Percentiles rank a stretch among this genome's conserved stretches.
Evolutionary conservation across 2,888 invertebrate species (phyloP).

Genomic region (Trissolcus japonicus): DNA sequence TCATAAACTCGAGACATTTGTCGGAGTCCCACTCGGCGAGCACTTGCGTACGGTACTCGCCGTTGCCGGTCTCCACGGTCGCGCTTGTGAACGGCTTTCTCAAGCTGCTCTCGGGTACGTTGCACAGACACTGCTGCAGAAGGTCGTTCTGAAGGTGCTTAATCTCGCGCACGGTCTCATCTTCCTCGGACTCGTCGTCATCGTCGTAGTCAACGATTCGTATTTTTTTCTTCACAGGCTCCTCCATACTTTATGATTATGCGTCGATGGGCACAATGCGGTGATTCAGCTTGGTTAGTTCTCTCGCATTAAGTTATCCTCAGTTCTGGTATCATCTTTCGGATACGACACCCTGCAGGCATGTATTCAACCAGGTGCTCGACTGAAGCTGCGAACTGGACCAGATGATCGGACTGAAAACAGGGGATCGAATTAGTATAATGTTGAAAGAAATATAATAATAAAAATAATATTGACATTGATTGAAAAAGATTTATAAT

Average conservation of each 20-base stretch:
- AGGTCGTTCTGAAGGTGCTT: conserved; percentile 82
- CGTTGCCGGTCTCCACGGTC: conserved; percentile 77
- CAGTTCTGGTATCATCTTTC: conserved; percentile 29
- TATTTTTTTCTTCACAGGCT: conserved; percentile 90
- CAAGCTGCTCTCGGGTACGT: conserved; percentile 83
- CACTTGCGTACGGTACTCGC: conserved; percentile 78
- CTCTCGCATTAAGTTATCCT: conserved; percentile 24
- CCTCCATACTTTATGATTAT: conserved; percentile 79
- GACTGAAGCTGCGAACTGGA: not conserved
- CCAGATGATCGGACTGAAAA: not conserved
- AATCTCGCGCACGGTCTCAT: conserved; percentile 79
- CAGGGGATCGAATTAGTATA: too few relatives aligned
- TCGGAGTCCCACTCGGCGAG: conserved; percentile 82
- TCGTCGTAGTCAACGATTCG: conserved; percentile 78
- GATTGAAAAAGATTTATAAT: too few relatives aligned
- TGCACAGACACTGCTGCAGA: conserved; percentile 87
- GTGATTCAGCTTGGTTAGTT: not conserved
- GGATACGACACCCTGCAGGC: conserved; percentile 11
- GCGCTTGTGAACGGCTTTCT: conserved; percentile 84
- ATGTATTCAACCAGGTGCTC: conserved; percentile 4
- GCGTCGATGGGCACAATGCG: not conserved
- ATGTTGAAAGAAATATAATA: too few relatives aligned
- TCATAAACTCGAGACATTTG: conserved; percentile 86
- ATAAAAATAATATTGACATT: too few relatives aligned
- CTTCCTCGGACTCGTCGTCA: conserved; percentile 80